Conservation (phyloP, 2,113 vertebrate species). For the Spheniscus mendiculus region DNA sequence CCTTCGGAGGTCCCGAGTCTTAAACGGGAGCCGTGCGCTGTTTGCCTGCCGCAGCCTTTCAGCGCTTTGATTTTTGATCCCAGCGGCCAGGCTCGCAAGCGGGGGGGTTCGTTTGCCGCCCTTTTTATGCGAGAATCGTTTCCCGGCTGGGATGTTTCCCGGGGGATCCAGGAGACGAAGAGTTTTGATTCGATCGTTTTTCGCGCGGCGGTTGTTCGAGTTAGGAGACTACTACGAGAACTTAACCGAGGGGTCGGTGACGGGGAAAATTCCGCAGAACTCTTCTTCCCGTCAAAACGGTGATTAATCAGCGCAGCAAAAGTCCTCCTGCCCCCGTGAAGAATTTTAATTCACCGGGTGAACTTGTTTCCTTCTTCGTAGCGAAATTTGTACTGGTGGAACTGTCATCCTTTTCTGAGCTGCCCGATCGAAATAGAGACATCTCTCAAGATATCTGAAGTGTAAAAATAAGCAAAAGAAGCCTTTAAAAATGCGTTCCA, state of each 20-base stretch:
- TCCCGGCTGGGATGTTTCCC: fast-evolving
- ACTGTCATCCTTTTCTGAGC: neutral
- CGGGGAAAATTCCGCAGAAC: neutral
- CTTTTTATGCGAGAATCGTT: fast-evolving
- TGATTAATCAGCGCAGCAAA: neutral
- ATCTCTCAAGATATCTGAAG: neutral
- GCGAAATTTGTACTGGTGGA: neutral
- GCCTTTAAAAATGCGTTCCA: neutral
- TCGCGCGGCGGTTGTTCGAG: too few species aligned
- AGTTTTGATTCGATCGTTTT: neutral
- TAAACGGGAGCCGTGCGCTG: too few species aligned
- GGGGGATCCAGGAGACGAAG: neutral
- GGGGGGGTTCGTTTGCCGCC: neutral
- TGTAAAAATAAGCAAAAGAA: neutral
- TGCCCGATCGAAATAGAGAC: neutral
- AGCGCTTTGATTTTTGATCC: neutral
- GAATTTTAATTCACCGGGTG: neutral
- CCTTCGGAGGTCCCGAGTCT: too few species aligned
- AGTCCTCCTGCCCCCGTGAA: fast-evolving
- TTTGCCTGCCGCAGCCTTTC: neutral
- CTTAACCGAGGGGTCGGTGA: neutral
- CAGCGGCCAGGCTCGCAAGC: neutral
- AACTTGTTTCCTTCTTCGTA: neutral
- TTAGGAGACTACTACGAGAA: neutral
- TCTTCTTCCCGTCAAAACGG: neutral